Conservation (phyloP, 1,140 invertebrate species). For the Bactericera cockerelli region DNA sequence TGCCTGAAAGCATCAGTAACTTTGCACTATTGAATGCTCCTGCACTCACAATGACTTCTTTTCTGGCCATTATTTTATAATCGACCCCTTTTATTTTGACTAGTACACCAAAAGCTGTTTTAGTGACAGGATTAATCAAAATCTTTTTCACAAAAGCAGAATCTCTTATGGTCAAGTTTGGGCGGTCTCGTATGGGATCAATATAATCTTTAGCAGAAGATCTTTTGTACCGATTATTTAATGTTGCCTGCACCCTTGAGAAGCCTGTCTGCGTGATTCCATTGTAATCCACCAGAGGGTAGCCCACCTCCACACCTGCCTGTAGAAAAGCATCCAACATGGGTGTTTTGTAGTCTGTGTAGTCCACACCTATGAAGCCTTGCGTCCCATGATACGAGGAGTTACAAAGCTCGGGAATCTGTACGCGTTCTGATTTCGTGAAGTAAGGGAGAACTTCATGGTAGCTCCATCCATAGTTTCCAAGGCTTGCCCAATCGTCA, state of each 20-base stretch:
- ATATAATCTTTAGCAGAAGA: conserved; percentile 45
- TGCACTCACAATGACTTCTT: conserved; percentile 24
- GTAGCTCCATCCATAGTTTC: conserved; percentile 42
- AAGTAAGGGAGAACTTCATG: conserved; percentile 52
- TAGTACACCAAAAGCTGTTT: conserved; percentile 18
- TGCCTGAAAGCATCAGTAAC: conserved; percentile 32
- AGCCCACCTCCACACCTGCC: conserved; percentile 35
- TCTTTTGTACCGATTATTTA: conserved; percentile 40
- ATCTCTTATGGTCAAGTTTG: conserved; percentile 37
- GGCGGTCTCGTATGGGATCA: conserved; percentile 32
- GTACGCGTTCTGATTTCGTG: conserved; percentile 39
- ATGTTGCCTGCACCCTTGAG: conserved; percentile 35
- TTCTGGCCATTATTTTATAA: conserved; percentile 16
- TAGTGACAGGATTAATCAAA: conserved; percentile 27
- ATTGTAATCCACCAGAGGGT: conserved; percentile 30
- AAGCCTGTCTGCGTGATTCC: conserved; percentile 26
- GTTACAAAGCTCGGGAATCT: conserved; percentile 31
- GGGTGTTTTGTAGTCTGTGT: not conserved
- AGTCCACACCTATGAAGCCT: conserved; percentile 20
- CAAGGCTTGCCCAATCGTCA: conserved; percentile 35
- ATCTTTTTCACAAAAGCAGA: conserved; percentile 28
- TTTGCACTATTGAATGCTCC: conserved; percentile 25
- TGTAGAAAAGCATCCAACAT: conserved; percentile 33
- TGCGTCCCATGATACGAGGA: conserved; percentile 37
- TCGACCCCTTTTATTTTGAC: conserved; percentile 13